A percentile compares a stretch with the other conserved stretches of the same genome.
Conservation (phyloP, 1,140 invertebrate species). For the Nebria ingens region DNA sequence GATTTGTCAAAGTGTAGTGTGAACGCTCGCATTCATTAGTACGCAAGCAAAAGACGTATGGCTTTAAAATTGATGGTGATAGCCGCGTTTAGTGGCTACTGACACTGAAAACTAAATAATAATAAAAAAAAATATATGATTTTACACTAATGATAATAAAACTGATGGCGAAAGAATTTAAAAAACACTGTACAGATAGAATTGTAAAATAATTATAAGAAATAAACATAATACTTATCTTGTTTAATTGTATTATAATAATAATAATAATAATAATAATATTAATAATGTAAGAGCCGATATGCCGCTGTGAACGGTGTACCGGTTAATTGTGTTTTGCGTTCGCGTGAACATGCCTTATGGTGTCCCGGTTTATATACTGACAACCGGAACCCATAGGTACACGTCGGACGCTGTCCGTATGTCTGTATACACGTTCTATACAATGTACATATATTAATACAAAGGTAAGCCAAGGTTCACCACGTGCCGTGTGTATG, state of each 20-base stretch:
- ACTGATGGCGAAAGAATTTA: constrained; percentile 28
- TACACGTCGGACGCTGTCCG: neutral
- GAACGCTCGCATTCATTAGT: too few species aligned
- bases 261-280: too few species aligned
- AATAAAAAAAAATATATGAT: too few species aligned
- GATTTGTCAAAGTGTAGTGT: too few species aligned
- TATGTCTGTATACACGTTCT: constrained; percentile 55
- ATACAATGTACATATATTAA: constrained; percentile 51
- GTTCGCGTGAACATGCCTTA: too few species aligned
- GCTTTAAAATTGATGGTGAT: too few species aligned
- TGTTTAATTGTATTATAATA: constrained; percentile 2
- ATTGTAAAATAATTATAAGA: constrained; percentile 38
- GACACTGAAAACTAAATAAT: constrained; percentile 34
- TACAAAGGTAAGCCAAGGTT: constrained; percentile 60
- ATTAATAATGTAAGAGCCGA: too few species aligned
- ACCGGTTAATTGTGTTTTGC: neutral
- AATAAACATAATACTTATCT: constrained; percentile 22
- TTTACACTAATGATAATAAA: constrained; percentile 35
- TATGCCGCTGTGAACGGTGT: too few species aligned
- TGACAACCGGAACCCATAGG: too few species aligned
- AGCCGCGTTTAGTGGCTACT: too few species aligned
- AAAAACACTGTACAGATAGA: constrained; percentile 39
- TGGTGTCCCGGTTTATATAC: too few species aligned
- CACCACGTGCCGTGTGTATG: constrained; percentile 78
- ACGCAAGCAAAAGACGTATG: too few species aligned